Evolutionary conservation across 2,797 vertebrate species (phyloP).

Genomic region (Hyperoplus immaculatus): DNA sequence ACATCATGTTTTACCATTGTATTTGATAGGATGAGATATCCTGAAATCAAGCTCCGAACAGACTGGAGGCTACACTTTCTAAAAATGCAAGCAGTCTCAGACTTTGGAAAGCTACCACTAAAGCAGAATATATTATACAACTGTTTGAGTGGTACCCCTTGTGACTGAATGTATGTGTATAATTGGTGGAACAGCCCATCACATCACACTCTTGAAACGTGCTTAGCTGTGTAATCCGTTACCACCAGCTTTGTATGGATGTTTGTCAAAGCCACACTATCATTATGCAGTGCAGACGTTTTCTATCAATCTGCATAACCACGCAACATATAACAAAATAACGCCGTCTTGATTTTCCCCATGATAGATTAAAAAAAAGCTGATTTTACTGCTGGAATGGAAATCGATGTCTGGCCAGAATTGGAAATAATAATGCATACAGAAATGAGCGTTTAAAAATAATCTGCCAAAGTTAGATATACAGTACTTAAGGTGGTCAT

Average conservation of each 20-base stretch:
- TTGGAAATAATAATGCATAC: background rate
- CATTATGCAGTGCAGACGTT: conserved; percentile 26
- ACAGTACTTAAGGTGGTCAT: too few species aligned
- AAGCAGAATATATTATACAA: background rate
- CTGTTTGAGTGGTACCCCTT: background rate
- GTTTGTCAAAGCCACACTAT: conserved; percentile 21
- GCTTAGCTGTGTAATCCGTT: conserved; percentile 13
- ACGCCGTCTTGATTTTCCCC: conserved; percentile 22
- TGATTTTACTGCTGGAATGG: conserved; percentile 8
- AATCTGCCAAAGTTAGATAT: background rate
- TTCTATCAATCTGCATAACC: conserved; percentile 25
- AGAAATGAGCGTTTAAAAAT: conserved; percentile 5
- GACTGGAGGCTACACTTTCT: background rate
- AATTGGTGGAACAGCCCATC: background rate
- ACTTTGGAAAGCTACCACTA: too few species aligned
- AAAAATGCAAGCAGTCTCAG: background rate
- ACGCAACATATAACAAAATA: conserved; percentile 17
- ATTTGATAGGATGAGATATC: background rate
- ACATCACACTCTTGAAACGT: background rate
- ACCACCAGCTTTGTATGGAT: conserved; percentile 11
- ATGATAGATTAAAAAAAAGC: conserved; percentile 29
- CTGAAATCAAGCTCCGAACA: background rate
- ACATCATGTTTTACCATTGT: background rate
- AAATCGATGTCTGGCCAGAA: background rate
- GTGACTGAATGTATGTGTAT: background rate